Evolutionary conservation across 2,888 invertebrate species (phyloP).

Genomic region (Neuroscelio doddi): DNA sequence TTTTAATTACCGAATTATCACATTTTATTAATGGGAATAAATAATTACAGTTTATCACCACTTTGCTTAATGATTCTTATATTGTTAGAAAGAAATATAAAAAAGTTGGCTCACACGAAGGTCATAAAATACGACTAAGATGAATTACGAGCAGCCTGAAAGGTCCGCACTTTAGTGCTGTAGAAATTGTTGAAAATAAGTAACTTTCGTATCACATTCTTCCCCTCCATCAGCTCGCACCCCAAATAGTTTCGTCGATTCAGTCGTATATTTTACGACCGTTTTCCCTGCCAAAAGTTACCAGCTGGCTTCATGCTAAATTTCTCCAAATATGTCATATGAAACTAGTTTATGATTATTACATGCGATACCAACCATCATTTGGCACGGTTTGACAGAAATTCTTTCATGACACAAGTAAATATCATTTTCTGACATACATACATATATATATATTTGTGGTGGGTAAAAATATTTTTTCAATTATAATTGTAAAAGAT

Average conservation of each 20-base stretch:
- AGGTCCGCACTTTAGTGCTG: constrained; percentile 16
- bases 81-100: too few relatives aligned
- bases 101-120: too few relatives aligned
- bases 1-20: too few relatives aligned
- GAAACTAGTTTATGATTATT: constrained; percentile 27
- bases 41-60: too few relatives aligned
- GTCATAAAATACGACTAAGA: not conserved
- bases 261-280: constrained; percentile 30
- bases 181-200: constrained; percentile 28
- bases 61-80: too few relatives aligned
- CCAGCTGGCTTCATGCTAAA: constrained; percentile 38
- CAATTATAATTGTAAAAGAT: too few relatives aligned
- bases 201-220: constrained; percentile 12
- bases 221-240: constrained; percentile 28
- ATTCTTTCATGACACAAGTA: constrained; percentile 25
- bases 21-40: too few relatives aligned
- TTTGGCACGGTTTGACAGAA: constrained; percentile 21
- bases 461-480: too few relatives aligned
- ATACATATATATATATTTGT: too few relatives aligned
- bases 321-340: constrained; percentile 35
- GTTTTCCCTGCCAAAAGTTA: constrained; percentile 33
- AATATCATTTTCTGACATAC: too few relatives aligned
- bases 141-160: constrained; percentile 15
- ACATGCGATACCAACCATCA: constrained; percentile 29
- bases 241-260: constrained; percentile 31